Evolutionary conservation across 2,888 invertebrate species (phyloP).

Genomic region (Mesorhabditis sp.): DNA sequence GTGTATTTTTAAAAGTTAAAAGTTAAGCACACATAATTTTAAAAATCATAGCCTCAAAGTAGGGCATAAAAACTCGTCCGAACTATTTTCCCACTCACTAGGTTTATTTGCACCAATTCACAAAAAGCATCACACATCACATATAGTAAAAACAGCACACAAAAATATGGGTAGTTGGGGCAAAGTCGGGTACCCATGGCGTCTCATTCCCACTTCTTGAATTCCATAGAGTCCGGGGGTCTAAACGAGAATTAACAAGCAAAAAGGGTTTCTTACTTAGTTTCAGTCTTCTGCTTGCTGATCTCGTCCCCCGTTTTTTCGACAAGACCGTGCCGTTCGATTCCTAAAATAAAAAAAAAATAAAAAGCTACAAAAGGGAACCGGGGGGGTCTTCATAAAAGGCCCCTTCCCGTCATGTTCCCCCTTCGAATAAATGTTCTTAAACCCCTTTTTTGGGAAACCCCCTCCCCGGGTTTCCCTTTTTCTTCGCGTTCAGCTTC

Average conservation of each 20-base stretch:
- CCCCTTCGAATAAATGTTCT: conserved; percentile 84
- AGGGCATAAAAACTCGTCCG: too few relatives aligned
- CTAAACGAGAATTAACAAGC: too few relatives aligned
- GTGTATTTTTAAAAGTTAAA: too few relatives aligned
- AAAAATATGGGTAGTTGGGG: too few relatives aligned
- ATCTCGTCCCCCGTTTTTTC: conserved; percentile 92
- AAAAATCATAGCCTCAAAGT: too few relatives aligned
- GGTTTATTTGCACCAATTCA: too few relatives aligned
- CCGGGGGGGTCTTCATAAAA: conserved; percentile 86
- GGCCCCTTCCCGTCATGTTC: conserved; percentile 88
- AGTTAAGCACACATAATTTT: too few relatives aligned
- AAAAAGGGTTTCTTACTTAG: conserved; percentile 62
- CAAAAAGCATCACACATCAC: too few relatives aligned
- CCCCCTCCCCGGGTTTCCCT: conserved; percentile 80
- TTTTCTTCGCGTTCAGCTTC: conserved; percentile 69
- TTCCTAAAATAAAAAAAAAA: conserved; percentile 63
- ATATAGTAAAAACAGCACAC: too few relatives aligned
- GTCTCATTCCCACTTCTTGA: conserved; percentile 66
- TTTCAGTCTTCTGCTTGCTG: conserved; percentile 60
- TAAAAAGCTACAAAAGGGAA: neutral
- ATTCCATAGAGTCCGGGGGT: conserved; percentile 91
- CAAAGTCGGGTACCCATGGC: neutral
- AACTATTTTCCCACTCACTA: too few relatives aligned
- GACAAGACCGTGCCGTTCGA: conserved; percentile 94
- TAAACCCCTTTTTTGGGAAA: conserved; percentile 61